Evolutionary conservation across 2,888 invertebrate species (phyloP), one percentile per base, ranked within the genome.

Genomic region (Apodemia duryi): DNA sequence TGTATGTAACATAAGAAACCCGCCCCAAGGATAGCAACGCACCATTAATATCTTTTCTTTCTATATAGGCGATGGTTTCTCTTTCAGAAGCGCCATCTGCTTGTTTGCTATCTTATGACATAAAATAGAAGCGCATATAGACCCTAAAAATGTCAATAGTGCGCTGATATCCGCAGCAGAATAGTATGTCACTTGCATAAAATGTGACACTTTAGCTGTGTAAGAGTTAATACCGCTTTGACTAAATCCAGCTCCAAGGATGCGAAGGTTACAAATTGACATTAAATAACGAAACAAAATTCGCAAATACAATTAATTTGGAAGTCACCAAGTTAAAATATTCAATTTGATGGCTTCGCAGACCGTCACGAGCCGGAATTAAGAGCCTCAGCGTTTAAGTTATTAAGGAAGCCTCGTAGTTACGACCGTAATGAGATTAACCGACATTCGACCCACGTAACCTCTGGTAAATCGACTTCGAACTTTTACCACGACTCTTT

Each of bases 381-480:
- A 81, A 77, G 77, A 76, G 74, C 76, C 74, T 73, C 74, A 76
- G 74, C 80, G 79, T 82, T 84, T 79, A 82, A 83, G 80, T 85
- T 85, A 85, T 85, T 83, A 88, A 79, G 83, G 88, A 89, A 88
- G 85, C 87, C 88, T 81, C 81, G 78, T 72, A 77, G 80, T 76
- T 83, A 77, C 83, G 76, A 72, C 72, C 75, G 72, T 89, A 89
- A 90, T 84, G 76, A 85, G 88, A 89, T 90, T 88, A 88, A 73
- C 77, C 75, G 75, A 72, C 74, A 77, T 71, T 73, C 77, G 74
- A 72, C 75, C 70, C 69, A 70, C 70, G 68, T 70, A 67, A 71
- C 71, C 69, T 61, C 66, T 66, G 68, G 67, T 69, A 68, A 69
- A 71, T 68, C 67, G 65, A 68, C 68, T 68, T 63, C 54, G 65